Evolutionary conservation across 2,888 invertebrate species (phyloP), one percentile per base, ranked within the genome.

Genomic region (Andrena fulva): DNA sequence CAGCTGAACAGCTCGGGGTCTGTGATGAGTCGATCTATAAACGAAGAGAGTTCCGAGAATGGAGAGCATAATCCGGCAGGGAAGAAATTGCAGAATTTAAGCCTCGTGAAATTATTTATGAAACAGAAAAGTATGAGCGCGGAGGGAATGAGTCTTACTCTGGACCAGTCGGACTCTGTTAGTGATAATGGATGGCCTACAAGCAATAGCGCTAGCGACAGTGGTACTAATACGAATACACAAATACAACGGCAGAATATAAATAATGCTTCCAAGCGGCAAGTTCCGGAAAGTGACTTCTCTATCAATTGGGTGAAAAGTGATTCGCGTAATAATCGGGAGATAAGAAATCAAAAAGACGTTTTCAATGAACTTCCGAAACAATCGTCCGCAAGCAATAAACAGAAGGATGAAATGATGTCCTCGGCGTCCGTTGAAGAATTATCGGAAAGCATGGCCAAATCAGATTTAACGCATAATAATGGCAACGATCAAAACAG

Each of bases 71-170:
- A 87, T n/a, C 74, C 88, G n/a, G 74, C 87, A 8, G 90, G 89
- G 3, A 93, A 93, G 62, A 94, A 96, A 88, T 96, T 97, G 84
- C 96, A 96, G 91, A 96, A 97, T 87, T 96, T 98, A 93, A 98
- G 97, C 94, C 95, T 98, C 91, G 97, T 98, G 60, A 97, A 97
- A 94, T 95, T 98, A 86, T 98, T 98, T 92, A 98, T 98, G 95
- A 98, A 98, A 93, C 98, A 98, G 92, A 97, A 97, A 93, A 97
- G 97, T 93, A 96, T 96, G 94, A 97, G 97, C 87, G 96, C 96
- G 74, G 97, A 97, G 93, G 96, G 96, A 77, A 96, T 96, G 89
- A 96, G 96, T 77, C 94, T 95, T 27, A 96, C 96, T 73, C 96
- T 97, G 95, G 97, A 97, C 93, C 97, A 97, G 86, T 96, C 97